These are phyloP conservation scores for Petaurus breviceps DNA, from an alignment of 2,113 vertebrate species.

Conservation along the genomic window DNA sequence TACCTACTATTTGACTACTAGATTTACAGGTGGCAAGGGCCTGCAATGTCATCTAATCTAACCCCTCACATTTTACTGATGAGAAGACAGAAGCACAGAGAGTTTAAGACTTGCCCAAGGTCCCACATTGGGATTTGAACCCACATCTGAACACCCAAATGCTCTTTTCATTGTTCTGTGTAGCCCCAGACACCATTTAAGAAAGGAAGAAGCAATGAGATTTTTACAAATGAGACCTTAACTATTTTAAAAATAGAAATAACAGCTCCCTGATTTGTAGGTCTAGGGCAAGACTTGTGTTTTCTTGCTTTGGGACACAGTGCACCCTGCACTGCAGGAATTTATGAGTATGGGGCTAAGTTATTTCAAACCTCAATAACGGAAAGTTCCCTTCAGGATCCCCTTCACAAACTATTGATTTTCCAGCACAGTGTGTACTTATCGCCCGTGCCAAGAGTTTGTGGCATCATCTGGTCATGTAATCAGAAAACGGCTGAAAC, in stretches of 20 bases:
- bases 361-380: conserved; percentile 62
- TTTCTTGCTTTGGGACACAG: conserved; percentile 40
- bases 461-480: conserved; percentile 66
- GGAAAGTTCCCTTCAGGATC: conserved; percentile 72
- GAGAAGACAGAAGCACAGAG: neutral
- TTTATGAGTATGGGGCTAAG: conserved; percentile 65
- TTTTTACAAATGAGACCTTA: neutral
- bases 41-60: neutral
- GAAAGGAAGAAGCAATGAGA: neutral
- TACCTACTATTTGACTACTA: no score
- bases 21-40: neutral
- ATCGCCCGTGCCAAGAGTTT: conserved; percentile 69
- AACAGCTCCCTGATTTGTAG: neutral
- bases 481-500: conserved; percentile 72
- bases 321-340: conserved; percentile 54
- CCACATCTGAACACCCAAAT: neutral
- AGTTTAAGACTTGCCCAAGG: neutral
- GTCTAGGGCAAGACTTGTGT: neutral
- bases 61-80: neutral
- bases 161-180: neutral
- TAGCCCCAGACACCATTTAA: neutral
- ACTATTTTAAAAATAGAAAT: conserved; percentile 39
- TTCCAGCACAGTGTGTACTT: conserved; percentile 63
- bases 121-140: neutral
- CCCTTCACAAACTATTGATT: conserved; percentile 72